These are phyloP conservation scores for Syrmaticus mikado DNA, from an alignment of 2,113 vertebrate species.

Conservation along the genomic window DNA sequence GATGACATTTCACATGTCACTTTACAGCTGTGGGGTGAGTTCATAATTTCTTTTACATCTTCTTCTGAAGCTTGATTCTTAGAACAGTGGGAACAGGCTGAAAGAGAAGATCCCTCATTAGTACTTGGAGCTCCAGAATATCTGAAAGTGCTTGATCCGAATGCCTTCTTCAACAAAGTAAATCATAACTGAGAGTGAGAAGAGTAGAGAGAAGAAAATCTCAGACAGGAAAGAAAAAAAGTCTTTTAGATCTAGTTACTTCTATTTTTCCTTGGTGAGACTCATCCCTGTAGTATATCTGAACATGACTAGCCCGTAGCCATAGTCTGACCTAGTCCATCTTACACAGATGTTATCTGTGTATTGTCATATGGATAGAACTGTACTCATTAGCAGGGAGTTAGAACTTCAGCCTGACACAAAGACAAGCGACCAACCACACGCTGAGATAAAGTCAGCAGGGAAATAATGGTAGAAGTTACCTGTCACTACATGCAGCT, in stretches of 20 bases:
- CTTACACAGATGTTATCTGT: background rate
- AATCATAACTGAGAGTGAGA: background rate
- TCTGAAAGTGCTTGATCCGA: background rate
- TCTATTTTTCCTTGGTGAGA: background rate
- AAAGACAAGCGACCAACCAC: background rate
- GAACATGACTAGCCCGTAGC: background rate
- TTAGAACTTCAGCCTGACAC: background rate
- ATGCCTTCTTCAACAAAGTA: background rate
- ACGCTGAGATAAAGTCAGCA: background rate
- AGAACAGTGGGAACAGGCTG: constrained; percentile 14
- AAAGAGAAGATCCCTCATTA: constrained; percentile 11
- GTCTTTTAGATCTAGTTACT: background rate
- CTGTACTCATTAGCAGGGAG: background rate
- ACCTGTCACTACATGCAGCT: background rate
- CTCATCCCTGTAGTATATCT: background rate
- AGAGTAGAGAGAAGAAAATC: background rate
- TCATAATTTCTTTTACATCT: background rate
- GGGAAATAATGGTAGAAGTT: background rate
- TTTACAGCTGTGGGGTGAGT: background rate
- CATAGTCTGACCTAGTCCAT: background rate
- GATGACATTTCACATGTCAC: constrained; percentile 2
- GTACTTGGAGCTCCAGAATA: background rate
- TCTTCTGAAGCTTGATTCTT: background rate
- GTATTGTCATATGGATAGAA: background rate
- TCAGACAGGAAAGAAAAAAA: background rate